phyloP scores from a whole-genome alignment of 2,797 vertebrate species.

The Lithobates sylvaticus region DNA sequence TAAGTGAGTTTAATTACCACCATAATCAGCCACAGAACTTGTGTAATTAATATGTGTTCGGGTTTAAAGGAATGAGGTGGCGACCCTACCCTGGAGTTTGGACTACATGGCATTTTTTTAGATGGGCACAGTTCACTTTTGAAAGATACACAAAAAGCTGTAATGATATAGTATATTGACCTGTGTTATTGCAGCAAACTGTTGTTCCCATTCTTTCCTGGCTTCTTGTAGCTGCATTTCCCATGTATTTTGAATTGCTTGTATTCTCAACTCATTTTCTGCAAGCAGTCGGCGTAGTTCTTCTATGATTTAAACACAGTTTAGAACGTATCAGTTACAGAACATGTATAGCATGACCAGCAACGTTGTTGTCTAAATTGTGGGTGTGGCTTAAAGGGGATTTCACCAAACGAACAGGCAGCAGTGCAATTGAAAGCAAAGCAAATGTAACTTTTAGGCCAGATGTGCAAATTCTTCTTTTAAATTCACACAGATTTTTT shows the following conservation, averaged over 20 bases:
- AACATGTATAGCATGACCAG: not conserved
- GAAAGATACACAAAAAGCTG: not conserved
- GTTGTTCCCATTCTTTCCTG: constrained; percentile 84
- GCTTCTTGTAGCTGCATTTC: constrained; percentile 86
- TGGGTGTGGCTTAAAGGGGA: too few relatives aligned
- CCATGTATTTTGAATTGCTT: constrained; percentile 81
- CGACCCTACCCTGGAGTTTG: too few relatives aligned
- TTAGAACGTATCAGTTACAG: not conserved
- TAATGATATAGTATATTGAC: constrained; percentile 64
- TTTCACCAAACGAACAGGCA: too few relatives aligned
- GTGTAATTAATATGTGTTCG: too few relatives aligned
- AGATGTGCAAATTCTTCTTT: too few relatives aligned
- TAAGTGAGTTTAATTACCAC: too few relatives aligned
- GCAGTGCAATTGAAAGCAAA: too few relatives aligned
- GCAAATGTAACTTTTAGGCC: too few relatives aligned
- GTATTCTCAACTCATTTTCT: constrained; percentile 81
- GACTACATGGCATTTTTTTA: not conserved
- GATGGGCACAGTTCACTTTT: not conserved
- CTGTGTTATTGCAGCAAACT: constrained; percentile 81
- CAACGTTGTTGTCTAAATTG: not conserved
- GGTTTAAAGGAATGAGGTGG: too few relatives aligned
- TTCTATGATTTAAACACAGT: constrained; percentile 69
- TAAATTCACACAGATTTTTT: too few relatives aligned
- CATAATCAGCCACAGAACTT: too few relatives aligned
- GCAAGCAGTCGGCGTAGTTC: constrained; percentile 78